Percentiles rank a stretch among this genome's conserved stretches.
Evolutionary conservation across 2,113 vertebrate genomes (phyloP).

Genomic region (Rhinopomastus cyanomelas): DNA sequence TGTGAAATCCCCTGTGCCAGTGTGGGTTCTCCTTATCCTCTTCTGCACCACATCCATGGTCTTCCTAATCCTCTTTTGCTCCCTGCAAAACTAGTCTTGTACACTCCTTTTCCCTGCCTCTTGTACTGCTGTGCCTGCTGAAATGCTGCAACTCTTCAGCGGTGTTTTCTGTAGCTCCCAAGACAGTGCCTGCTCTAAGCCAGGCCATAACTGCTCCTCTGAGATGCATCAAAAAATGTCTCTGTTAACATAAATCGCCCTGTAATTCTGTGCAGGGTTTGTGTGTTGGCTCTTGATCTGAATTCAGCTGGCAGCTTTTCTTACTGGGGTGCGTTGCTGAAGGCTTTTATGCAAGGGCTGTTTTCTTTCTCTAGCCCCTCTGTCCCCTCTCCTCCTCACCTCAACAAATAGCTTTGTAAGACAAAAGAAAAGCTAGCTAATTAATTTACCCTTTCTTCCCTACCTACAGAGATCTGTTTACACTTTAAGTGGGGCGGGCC

Average conservation of each 20-base stretch:
- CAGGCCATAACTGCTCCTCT: not conserved
- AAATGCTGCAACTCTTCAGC: not conserved
- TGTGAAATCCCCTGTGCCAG: not conserved
- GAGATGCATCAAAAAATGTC: not conserved
- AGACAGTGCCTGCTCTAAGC: not conserved
- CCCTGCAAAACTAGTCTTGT: not conserved
- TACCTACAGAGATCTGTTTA: not conserved
- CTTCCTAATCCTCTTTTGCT: not conserved
- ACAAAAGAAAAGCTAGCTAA: slow-evolving; percentile 12
- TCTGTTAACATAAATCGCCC: not conserved
- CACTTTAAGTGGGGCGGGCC: not conserved
- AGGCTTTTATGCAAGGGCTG: not conserved
- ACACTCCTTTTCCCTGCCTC: not conserved
- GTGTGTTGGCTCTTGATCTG: not conserved
- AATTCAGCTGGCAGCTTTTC: not conserved
- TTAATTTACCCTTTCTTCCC: not conserved
- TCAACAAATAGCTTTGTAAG: not conserved
- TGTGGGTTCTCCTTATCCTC: not conserved
- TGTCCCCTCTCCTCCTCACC: not conserved
- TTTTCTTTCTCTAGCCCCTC: not conserved
- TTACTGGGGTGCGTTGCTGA: not conserved
- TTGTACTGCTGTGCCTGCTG: not conserved
- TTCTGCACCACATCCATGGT: not conserved
- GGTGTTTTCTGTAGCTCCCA: not conserved
- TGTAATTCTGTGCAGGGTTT: not conserved